phyloP scores from a whole-genome alignment of 1,140 invertebrate species.

The Eumaeus atala region DNA sequence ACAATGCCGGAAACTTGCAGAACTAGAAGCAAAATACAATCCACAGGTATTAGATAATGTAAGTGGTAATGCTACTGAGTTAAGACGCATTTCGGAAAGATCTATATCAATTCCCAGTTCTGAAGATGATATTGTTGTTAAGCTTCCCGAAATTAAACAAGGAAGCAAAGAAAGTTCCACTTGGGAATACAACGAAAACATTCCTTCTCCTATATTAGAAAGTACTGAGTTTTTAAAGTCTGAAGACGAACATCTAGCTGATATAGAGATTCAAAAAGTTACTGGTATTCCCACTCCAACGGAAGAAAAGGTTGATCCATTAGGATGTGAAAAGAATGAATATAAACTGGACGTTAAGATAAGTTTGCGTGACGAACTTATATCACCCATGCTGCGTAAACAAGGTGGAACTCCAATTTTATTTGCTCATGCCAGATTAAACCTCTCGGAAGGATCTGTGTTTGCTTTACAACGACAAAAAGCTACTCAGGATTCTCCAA shows the following conservation, averaged over 20 bases:
- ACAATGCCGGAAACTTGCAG: constrained; percentile 76
- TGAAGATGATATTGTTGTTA: constrained; percentile 77
- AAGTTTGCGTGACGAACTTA: constrained; percentile 68
- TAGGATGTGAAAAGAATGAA: constrained; percentile 46
- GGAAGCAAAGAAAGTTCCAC: constrained; percentile 70
- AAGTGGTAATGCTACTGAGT: constrained; percentile 75
- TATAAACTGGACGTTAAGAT: constrained; percentile 54
- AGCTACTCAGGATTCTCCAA: constrained; percentile 82
- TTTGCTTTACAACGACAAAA: constrained; percentile 83
- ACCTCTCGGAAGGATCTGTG: constrained; percentile 87
- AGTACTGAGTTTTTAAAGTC: constrained; percentile 76
- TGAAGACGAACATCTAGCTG: constrained; percentile 73
- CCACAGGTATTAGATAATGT: constrained; percentile 76
- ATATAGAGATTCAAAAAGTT: constrained; percentile 71
- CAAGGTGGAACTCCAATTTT: constrained; percentile 84
- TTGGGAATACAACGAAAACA: constrained; percentile 78
- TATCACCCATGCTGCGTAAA: constrained; percentile 77
- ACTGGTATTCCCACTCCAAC: constrained; percentile 45
- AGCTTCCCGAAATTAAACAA: constrained; percentile 68
- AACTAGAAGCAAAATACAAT: constrained; percentile 77
- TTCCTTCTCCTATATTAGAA: constrained; percentile 76
- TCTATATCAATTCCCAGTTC: constrained; percentile 82
- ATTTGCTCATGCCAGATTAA: constrained; percentile 84
- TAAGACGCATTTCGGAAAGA: constrained; percentile 79
- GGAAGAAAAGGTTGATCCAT: constrained; percentile 44